phyloP scores from a whole-genome alignment of 2,797 vertebrate genomes.

The Steatocranus sp. region DNA sequence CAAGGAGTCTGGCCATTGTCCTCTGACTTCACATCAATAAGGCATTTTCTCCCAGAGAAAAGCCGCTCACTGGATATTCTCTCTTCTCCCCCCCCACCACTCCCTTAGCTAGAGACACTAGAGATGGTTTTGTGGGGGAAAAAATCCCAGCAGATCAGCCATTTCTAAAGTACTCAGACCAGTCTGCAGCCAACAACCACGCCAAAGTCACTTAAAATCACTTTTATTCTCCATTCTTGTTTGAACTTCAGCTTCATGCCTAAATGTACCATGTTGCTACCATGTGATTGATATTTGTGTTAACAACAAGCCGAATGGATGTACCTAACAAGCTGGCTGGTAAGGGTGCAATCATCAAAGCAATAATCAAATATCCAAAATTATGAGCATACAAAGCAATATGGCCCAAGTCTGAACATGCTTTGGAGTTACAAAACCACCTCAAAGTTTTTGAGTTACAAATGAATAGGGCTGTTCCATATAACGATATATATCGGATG shows the following conservation, averaged over 20 bases:
- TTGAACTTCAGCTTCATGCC: background rate
- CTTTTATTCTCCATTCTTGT: background rate
- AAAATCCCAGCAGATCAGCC: background rate
- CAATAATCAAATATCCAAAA: background rate
- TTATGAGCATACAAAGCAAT: background rate
- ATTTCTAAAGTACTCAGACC: background rate
- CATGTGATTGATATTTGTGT: background rate
- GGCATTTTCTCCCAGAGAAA: background rate
- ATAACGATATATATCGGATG: too few species aligned
- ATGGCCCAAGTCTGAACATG: background rate
- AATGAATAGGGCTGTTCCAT: too few species aligned
- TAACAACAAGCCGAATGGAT: background rate
- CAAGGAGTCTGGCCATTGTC: background rate
- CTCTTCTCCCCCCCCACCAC: rapidly evolving
- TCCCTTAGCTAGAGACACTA: rapidly evolving
- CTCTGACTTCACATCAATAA: background rate
- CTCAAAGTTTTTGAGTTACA: background rate
- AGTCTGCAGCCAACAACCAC: background rate
- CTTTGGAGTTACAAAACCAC: background rate
- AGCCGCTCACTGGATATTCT: rapidly evolving
- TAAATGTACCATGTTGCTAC: background rate
- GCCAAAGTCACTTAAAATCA: background rate
- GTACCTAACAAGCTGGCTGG: background rate
- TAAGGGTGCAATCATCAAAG: background rate
- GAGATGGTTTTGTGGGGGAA: background rate